Percentiles rank a stretch among this genome's conserved stretches.
These are phyloP conservation scores for Mylabris phalerata DNA, from an alignment of 1,140 invertebrate genomes.

Conservation along the genomic window DNA sequence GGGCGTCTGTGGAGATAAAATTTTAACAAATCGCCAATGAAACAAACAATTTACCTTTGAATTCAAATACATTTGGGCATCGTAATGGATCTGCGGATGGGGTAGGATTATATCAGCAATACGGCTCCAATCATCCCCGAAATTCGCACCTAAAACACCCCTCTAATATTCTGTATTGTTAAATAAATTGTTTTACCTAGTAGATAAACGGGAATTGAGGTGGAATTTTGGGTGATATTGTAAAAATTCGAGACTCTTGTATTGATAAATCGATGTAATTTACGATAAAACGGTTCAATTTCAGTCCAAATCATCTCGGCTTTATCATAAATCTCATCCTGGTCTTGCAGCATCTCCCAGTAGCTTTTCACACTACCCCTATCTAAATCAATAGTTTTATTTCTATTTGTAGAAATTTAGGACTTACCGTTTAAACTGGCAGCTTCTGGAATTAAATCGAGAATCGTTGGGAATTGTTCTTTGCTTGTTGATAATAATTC, in stretches of 20 bases:
- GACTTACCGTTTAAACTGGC: slow-evolving; percentile 50
- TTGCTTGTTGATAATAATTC: slow-evolving; percentile 40
- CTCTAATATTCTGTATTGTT: background rate
- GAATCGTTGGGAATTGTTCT: slow-evolving; percentile 45
- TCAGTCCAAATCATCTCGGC: slow-evolving; percentile 48
- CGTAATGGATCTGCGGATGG: slow-evolving; percentile 48
- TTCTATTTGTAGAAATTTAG: slow-evolving; percentile 12
- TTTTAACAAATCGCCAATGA: background rate
- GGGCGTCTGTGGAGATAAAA: slow-evolving; percentile 15
- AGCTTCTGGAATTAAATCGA: slow-evolving; percentile 49
- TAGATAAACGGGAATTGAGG: slow-evolving; percentile 47
- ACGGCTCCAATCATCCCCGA: slow-evolving; percentile 54
- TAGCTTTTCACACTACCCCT: slow-evolving; percentile 45
- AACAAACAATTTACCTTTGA: slow-evolving; percentile 43
- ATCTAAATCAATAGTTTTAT: slow-evolving; percentile 29
- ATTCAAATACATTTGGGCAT: slow-evolving; percentile 51
- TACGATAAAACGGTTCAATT: slow-evolving; percentile 48
- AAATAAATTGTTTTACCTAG: slow-evolving; percentile 43
- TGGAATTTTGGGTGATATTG: slow-evolving; percentile 16
- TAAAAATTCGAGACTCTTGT: slow-evolving; percentile 40
- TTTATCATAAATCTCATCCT: slow-evolving; percentile 46
- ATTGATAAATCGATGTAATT: slow-evolving; percentile 49
- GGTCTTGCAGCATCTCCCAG: slow-evolving; percentile 53
- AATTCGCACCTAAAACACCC: slow-evolving; percentile 45
- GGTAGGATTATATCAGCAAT: slow-evolving; percentile 50